Conservation (phyloP, 1,140 invertebrate genomes). For the Plectus sambesii region DNA sequence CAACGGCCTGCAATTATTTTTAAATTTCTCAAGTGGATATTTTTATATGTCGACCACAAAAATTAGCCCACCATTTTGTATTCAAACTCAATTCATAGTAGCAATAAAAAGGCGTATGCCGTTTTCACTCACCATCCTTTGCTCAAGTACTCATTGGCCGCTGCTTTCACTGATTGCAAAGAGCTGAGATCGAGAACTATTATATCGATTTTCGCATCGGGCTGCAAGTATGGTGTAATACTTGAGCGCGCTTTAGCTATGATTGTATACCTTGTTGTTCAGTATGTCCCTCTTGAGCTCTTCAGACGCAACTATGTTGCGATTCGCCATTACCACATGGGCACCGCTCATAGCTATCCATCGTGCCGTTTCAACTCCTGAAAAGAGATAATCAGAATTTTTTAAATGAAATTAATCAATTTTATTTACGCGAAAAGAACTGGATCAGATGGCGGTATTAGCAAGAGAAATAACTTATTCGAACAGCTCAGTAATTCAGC, state of each 20-base stretch:
- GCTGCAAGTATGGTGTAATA: no score
- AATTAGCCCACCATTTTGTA: slow-evolving; percentile 20
- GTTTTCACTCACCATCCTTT: slow-evolving; percentile 22
- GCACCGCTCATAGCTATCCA: slow-evolving; percentile 76
- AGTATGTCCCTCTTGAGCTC: slow-evolving; percentile 57
- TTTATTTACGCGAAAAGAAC: no score
- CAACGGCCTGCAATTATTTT: slow-evolving; percentile 54
- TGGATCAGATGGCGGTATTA: no score
- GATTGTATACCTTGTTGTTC: no score
- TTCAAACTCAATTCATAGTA: no score
- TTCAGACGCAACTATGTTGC: slow-evolving; percentile 60
- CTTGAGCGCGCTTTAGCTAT: no score
- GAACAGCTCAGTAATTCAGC: no score
- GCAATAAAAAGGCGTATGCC: no score
- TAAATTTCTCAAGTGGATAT: slow-evolving; percentile 14
- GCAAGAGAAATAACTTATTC: no score
- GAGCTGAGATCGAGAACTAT: slow-evolving; percentile 19
- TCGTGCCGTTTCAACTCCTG: slow-evolving; percentile 79
- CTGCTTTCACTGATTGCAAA: slow-evolving; percentile 17
- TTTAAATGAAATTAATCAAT: no score
- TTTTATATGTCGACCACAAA: no score
- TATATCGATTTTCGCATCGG: slow-evolving; percentile 21
- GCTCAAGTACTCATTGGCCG: slow-evolving; percentile 17
- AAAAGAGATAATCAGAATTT: no score
- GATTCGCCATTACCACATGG: slow-evolving; percentile 69